Base-by-base conservation (phyloP, 2,113 vertebrate species). In the Tursiops truncatus region DNA sequence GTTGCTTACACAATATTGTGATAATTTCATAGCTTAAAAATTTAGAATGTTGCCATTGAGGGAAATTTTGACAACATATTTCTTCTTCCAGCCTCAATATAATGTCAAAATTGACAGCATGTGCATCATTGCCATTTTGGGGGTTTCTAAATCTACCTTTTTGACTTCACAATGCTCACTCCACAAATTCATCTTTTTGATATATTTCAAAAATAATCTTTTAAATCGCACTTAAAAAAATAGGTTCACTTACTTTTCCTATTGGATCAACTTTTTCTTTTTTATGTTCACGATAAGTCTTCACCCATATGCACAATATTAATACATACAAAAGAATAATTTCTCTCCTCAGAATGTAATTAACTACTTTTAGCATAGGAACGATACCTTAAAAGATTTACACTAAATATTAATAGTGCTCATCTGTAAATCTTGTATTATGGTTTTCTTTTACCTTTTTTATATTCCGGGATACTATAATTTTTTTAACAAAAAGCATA, bases 211-310 rank as follows among this genome's bases (percentile, higher is more conserved):
- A 81, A 71, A 50, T 44, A 63, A 95, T 83, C 56, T 79, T 92
- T 96, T 60, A 91, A 94, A 70, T 89, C 71, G 3, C 47, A 25
- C 8, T 89, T 4, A n/a, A 96, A 84, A 50, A 91, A 83, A 84
- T 74, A 92, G 31, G 21, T 20, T 20, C 25, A 82, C 26, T 60
- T 86, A 5, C 14, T 70, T 70, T 87, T 90, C 18, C 21, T 79
- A 17, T 50, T 90, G 74, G 73, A 79, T 88, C 20, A n/a, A 8
- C 2, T 44, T 94, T 91, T 82, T 67, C n/a, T 15, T 58, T 31
- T 62, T 38, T 83, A 28, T 9, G 58, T 87, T 94, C 28, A 31
- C 20, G 15, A 31, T 18, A 6, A 71, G 4, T 84, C 12, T 65
- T 87, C 31, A 47, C 9, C 63, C 15, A 67, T 47, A 4, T 44